Base-by-base conservation (phyloP, 2,797 vertebrate species). In the Manis pentadactyla region DNA sequence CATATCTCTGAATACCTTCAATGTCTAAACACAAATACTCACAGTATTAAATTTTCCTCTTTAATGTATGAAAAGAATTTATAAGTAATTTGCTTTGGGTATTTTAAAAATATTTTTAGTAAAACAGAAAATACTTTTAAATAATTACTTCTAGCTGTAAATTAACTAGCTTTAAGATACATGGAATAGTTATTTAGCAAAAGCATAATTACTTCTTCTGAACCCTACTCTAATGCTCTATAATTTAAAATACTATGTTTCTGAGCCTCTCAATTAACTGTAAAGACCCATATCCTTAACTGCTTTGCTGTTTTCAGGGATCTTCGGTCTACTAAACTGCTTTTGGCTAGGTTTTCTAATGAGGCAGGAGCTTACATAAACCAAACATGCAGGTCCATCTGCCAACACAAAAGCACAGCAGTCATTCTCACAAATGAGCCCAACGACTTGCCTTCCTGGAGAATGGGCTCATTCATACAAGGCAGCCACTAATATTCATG, bases 161-260 rank as follows among this genome's bases (percentile, higher is more conserved):
- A 96, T 97, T 92, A 97, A 92, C 87, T 97, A 89, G 69, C 77
- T 96, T 95, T 96, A 97, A 96, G 95, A 95, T 87, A 93, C 2
- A 51, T 55, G 95, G 96, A 96, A 95, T 90, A 97, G 55, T 81
- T 69, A 97, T 93, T 97, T 95, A 96, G 71, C 84, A 86, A 79
- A 95, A 97, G 87, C 84, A 74, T 97, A 96, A 97, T 97, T 95
- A 94, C 89, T 91, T 97, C 90, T 95, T 90, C 93, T 95, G 94
- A 97, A 91, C 85, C 75, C 81, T 95, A 92, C 75, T 79, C 81
- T 91, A 97, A 94, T 96, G 59, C 31, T 96, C 90, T 85, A 96
- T 95, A 97, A 97, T 95, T 97, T 93, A 95, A 95, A 97, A 95
- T 87, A 97, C 97, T 89, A 90, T 75, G 78, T 94, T 95, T 96